Conservation (phyloP, 2,797 vertebrate species). For the Alosa sapidissima region DNA sequence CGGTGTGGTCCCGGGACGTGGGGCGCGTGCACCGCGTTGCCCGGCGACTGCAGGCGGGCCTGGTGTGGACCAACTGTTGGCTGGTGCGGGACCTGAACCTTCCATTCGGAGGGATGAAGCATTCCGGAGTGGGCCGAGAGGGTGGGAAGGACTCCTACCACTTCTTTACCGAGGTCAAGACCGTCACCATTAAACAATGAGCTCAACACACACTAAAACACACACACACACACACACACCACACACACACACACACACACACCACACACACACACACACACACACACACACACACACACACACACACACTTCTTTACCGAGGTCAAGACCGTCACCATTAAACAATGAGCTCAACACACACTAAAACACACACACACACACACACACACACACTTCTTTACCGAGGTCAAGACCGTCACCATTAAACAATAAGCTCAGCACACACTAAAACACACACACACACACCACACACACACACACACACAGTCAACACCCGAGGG, state of each 20-base stretch:
- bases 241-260: not conserved
- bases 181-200: constrained; percentile 89
- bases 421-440: constrained; percentile 81
- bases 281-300: too few species aligned
- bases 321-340: constrained; percentile 89
- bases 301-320: constrained; percentile 89
- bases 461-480: not conserved
- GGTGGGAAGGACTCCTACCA: constrained; percentile 91
- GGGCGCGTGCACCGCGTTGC: constrained; percentile 86
- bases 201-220: not conserved
- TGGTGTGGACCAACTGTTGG: constrained; percentile 99
- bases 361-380: too few species aligned
- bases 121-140: constrained; percentile 91
- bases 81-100: constrained; percentile 92
- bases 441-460: not conserved
- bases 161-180: constrained; percentile 97
- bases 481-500: not conserved
- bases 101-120: constrained; percentile 96
- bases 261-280: not conserved
- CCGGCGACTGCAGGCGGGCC: constrained; percentile 80
- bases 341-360: constrained; percentile 74
- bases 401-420: constrained; percentile 91
- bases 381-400: constrained; percentile 88
- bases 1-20: constrained; percentile 86
- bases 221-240: not conserved